Evolutionary conservation across 2,113 vertebrate genomes (phyloP), one percentile per base, ranked within the genome.

Genomic region (Prunella himalayana): DNA sequence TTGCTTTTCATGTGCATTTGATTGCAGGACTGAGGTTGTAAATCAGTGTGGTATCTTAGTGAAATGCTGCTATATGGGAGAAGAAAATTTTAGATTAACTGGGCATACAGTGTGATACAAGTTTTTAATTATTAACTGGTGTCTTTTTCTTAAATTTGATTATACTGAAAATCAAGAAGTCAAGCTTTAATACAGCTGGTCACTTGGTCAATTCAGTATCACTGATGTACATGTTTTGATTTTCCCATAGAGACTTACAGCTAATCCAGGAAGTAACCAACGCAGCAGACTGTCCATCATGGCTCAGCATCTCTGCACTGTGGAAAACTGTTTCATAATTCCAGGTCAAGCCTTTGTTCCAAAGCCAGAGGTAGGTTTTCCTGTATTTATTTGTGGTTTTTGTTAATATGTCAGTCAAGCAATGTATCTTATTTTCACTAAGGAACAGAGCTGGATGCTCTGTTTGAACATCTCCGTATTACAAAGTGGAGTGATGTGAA

Each of bases 261-360:
- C 99, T 86, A 98, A 97, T 83, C 98, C 98, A 2, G 96, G 98
- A 81, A 98, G 98, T 96, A 98, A 65, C 30, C 99, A 99, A 75
- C 98, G 99, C 45, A 99, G 99, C 86, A 98, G 99, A 35, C 98
- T 99, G 60, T 99, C 99, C 47, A 19, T 99, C 73, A 99, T 99
- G 99, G 97, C 99, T 63, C 99, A 99, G 97, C 98, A 99, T 94
- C 98, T 99, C 87, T 99, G 99, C 94, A 96, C 75, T 1, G 99
- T 99, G 42, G 97, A 95, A 65, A 98, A 96, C 91, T 79, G 98
- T 96, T 99, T 99, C 45, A 93, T 98, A 44, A 99, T 99, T 97
- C 98, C 99, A 5, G 99, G 99, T 37, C 95, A 95, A 78, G 99
- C 99, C 56, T 99, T 99, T 60, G 92, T 99, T 89, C 99, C 99